Evolutionary conservation across 1,140 invertebrate species (phyloP), one percentile per base, ranked within the genome.

Genomic region (Theocolax elegans): DNA sequence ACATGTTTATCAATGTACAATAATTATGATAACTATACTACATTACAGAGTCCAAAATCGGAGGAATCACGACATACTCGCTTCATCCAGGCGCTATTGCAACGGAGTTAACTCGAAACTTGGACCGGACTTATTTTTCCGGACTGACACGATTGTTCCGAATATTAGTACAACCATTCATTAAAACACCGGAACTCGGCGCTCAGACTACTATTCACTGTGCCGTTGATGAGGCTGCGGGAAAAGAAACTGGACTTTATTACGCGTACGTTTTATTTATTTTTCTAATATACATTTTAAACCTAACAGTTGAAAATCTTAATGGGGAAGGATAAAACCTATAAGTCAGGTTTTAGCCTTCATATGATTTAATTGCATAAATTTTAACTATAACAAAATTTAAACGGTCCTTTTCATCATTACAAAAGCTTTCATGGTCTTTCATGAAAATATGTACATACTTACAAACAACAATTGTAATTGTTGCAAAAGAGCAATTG

Each of bases 151-250:
- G 48, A 59, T 29, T 86, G 2, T 82, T 75, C 70, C 2, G 63
- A 3, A 46, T 71, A 10, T 1, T 85, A 0, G 31, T 79, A 0
- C 79, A 69, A 25, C 82, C 82, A 0, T 87, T 90, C 54, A 83
- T 89, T 23, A 93, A 93, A 80, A 87, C 84, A 12, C 87, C 88
- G 0, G 87, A 88, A 72, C 87, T 92, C 74, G 94, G 94, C 0
- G 92, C 92, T 8, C 94, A 95, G 81, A 95, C 94, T 0, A 90
- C 90, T 1, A 85, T 97, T 46, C 89, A 94, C 77, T 94, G 94
- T 78, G 89, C 93, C 3, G 80, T 95, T 0, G 91, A 93, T 79
- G 91, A 92, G 73, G 85, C 88, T 62, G 87, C 89, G 69, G 89
- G 86, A 3, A 83, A 89, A 72, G 83, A 90, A 78, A 90, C 89